Base-by-base conservation (phyloP, 2,797 vertebrate genomes). In the Strix occidentalis region DNA sequence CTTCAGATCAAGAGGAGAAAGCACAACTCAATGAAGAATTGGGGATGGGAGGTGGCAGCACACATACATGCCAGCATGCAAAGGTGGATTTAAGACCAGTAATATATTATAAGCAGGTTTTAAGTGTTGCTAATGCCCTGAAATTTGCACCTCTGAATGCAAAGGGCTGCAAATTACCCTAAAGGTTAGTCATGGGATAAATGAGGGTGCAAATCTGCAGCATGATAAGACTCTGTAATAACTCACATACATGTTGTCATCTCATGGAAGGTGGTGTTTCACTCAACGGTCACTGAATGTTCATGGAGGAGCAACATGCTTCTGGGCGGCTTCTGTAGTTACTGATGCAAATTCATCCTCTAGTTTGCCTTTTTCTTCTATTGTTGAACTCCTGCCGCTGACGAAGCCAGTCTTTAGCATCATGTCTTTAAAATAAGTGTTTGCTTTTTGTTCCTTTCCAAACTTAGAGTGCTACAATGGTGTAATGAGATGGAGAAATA, bases 11-110 rank as follows among this genome's bases (percentile, higher is more conserved):
- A 61, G n/a, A 75, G 10, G 24, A 64, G 20, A 77, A 48, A 75
- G 8, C 9, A 68, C 10, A 57, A 16, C 16, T 5, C 29, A 56
- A 0, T 53, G 50, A 60, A 68, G 60, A 31, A 14, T 0, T 61
- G 39, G 17, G 46, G 43, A 11, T n/a, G 11, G 20, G 4, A 54
- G 31, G 5, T 43, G 41, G 28, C 46, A 63, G 23, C 51, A 37
- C 28, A 18, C 16, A 25, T 6, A 17, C 4, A 16, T 13, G 21
- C 10, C 19, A 35, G 16, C 10, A 28, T 46, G 31, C 23, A 53
- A 77, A 93, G 24, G 16, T 8, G 8, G 4, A 50, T 83, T 81
- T 68, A 75, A 88, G n/a, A 68, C 11, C 21, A 45, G 8, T 18
- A 66, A 60, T 2, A 37, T 5, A 13, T 43, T 4, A 13, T 43